Conservation (phyloP, 2,113 vertebrate genomes). For the Pteruthius melanotis region DNA sequence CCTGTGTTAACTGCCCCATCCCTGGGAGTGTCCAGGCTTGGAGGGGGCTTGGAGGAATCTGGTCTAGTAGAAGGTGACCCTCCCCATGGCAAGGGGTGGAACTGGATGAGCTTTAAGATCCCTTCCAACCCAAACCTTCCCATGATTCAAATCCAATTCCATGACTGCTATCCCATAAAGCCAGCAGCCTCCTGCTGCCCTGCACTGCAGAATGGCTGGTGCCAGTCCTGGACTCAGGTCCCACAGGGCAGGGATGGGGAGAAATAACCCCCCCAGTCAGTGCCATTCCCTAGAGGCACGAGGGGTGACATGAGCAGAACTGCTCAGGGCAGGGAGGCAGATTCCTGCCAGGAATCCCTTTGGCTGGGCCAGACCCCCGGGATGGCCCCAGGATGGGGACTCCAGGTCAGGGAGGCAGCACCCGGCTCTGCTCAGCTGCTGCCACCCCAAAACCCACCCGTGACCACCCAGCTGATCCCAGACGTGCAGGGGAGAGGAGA, state of each 20-base stretch:
- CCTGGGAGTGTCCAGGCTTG: background rate
- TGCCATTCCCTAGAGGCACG: background rate
- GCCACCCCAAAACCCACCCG: background rate
- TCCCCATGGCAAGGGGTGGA: background rate
- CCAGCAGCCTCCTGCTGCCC: background rate
- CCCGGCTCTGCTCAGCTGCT: background rate
- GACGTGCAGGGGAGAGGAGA: rapidly evolving
- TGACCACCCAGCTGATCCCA: background rate
- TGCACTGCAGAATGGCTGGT: rapidly evolving
- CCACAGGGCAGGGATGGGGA: background rate
- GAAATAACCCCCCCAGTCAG: background rate
- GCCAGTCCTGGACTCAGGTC: background rate
- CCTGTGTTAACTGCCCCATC: background rate
- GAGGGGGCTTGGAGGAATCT: background rate
- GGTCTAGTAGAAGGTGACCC: background rate
- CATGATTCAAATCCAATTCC: background rate
- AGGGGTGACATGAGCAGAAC: background rate
- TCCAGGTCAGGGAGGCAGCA: background rate
- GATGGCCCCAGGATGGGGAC: background rate
- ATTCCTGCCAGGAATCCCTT: background rate
- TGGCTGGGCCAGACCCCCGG: background rate
- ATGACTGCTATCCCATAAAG: background rate
- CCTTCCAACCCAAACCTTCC: background rate
- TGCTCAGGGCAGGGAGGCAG: background rate
- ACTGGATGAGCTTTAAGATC: background rate